Conservation (phyloP, 2,113 vertebrate species). For the Acrocephalus arundinaceus region DNA sequence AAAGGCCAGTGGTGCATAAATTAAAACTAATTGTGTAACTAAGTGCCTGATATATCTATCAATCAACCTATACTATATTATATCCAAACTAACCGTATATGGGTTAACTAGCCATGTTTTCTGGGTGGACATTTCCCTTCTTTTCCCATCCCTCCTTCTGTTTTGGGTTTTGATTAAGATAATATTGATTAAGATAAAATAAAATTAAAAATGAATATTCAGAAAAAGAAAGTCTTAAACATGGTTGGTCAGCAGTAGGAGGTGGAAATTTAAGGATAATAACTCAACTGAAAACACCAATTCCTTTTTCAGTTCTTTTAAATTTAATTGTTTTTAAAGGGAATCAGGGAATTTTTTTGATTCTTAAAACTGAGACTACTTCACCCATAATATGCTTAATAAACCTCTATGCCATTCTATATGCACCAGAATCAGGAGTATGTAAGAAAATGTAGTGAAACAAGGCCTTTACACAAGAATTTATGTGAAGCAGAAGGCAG, state of each 20-base stretch:
- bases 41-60: not conserved
- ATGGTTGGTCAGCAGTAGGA: not conserved
- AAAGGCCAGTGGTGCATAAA: not conserved
- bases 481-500: not conserved
- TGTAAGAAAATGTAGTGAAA: not conserved
- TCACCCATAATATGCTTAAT: not conserved
- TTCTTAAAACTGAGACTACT: not conserved
- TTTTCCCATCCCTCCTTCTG: not conserved
- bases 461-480: not conserved
- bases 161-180: not conserved
- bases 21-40: not conserved
- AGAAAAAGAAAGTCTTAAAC: not conserved
- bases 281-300: accelerated
- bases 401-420: not conserved
- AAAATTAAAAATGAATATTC: not conserved
- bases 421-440: not conserved
- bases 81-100: not conserved
- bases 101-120: not conserved
- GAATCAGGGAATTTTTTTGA: not conserved
- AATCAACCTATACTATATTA: not conserved
- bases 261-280: not conserved
- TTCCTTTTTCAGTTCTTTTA: not conserved
- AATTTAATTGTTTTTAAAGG: not conserved
- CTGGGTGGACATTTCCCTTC: not conserved
- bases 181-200: not conserved